A percentile compares a stretch with the other conserved stretches of the same genome.
Evolutionary conservation across 2,797 vertebrate species (phyloP).

Genomic region (Sebastes elongatus): DNA sequence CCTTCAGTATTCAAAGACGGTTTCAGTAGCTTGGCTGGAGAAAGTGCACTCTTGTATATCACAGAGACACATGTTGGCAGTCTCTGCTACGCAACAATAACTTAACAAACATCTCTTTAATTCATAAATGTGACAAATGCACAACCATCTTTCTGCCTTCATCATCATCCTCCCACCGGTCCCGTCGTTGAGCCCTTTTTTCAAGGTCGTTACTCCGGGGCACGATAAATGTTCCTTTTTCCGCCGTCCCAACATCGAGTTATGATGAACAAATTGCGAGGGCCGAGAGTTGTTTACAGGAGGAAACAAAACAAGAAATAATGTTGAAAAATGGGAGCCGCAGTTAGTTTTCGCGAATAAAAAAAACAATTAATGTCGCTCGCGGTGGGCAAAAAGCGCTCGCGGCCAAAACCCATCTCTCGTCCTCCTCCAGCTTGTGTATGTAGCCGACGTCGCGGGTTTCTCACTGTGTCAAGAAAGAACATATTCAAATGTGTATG

Average conservation of each 20-base stretch:
- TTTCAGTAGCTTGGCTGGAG: conserved; percentile 29
- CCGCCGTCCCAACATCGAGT: conserved; percentile 22
- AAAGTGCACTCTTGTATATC: conserved; percentile 8
- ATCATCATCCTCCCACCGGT: conserved; percentile 52
- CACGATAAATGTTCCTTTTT: conserved; percentile 28
- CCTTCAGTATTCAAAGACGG: background rate
- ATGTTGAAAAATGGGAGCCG: conserved; percentile 65
- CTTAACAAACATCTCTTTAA: conserved; percentile 52
- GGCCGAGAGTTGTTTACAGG: conserved; percentile 67
- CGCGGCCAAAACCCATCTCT: conserved; percentile 72
- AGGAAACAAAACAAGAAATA: conserved; percentile 63
- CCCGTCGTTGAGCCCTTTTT: conserved; percentile 40
- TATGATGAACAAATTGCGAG: conserved; percentile 66
- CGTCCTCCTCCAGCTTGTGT: conserved; percentile 44
- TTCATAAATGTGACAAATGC: conserved; percentile 58
- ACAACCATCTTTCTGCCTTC: conserved; percentile 31
- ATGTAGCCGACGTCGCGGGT: conserved; percentile 50
- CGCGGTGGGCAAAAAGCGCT: conserved; percentile 67
- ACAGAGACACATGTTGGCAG: conserved; percentile 60
- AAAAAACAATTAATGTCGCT: conserved; percentile 75
- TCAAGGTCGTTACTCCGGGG: conserved; percentile 56
- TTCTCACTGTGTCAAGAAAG: conserved; percentile 71
- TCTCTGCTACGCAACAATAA: conserved; percentile 39
- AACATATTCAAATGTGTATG: conserved; percentile 78
- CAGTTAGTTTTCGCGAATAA: conserved; percentile 57